Evolutionary conservation across 2,797 vertebrate species (phyloP), one percentile per base, ranked within the genome.

Genomic region (Rhynchonycteris naso): DNA sequence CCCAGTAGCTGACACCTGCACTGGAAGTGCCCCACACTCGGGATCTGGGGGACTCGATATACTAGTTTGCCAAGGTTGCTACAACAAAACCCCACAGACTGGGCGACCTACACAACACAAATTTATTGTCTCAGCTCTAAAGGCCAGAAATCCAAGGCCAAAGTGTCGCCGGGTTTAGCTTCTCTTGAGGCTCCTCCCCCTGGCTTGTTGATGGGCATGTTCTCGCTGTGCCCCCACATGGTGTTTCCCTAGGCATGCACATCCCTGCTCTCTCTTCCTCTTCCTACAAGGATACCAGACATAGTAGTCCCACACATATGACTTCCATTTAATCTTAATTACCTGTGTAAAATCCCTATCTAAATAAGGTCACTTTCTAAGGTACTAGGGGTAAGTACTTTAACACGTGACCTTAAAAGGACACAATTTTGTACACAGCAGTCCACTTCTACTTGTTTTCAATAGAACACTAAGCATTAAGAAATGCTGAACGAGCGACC

Each of bases 351-450:
- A 95, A 54, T 5, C 14, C 54, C 56, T 43, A n/a, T 14, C 54
- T 87, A 92, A 87, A 80, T 13, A 47, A 38, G 75, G 28, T 92
- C 56, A 63, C 28, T 54, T 38, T 80, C 35, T 90, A 71, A 58
- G 35, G 33, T 47, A 79, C 28, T 28, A 8, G 26, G 47, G 47
- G 35, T 78, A 94, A 90, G 30, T n/a, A 72, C 30, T 71, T 43
- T 68, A 85, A 84, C 21, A 61, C 47, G 21, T 43, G 58, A 69
- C 72, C 33, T 78, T 1, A 9, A 11, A 52, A 11, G n/a, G 38
- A 30, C 22, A 69, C 14, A 63, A 43, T 68, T 86, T 75, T 61
- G 30, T 65, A 13, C 54, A 18, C 30, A 28, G 65, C 28, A 52
- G n/a, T 78, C 69, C 13, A 43, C 33, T 86, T 72, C 74, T 88